Percentiles rank a stretch among this genome's conserved stretches.
Conservation (phyloP, 2,113 vertebrate genomes). For the Equus quagga region DNA sequence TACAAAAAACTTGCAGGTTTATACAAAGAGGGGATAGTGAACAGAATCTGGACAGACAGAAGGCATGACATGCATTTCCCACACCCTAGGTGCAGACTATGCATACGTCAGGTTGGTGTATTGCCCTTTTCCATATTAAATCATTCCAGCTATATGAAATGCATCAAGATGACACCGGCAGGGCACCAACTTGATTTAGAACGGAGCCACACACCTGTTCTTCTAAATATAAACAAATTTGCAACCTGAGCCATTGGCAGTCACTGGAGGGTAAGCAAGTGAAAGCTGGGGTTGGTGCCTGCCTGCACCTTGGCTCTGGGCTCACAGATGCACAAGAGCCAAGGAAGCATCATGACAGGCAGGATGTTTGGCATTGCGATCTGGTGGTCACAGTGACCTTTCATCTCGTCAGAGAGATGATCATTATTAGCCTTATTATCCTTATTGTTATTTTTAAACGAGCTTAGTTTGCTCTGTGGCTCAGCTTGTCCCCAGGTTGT, state of each 20-base stretch:
- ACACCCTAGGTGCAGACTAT: not conserved
- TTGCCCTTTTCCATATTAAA: conserved; percentile 49
- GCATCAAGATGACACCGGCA: conserved; percentile 73
- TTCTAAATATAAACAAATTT: conserved; percentile 86
- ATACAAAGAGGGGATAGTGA: not conserved
- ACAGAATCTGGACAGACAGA: not conserved
- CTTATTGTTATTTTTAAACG: conserved; percentile 81
- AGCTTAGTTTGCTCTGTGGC: conserved; percentile 76
- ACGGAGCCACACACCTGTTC: conserved; percentile 86
- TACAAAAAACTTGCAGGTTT: not conserved
- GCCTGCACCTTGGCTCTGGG: conserved; percentile 30
- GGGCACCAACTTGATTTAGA: conserved; percentile 82
- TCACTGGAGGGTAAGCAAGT: conserved; percentile 68
- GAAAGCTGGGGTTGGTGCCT: conserved; percentile 47
- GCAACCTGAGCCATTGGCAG: conserved; percentile 78
- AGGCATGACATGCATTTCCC: not conserved
- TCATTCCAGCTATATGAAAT: conserved; percentile 72
- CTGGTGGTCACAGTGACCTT: conserved; percentile 84
- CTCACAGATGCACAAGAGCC: conserved; percentile 67
- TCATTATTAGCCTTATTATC: conserved; percentile 73
- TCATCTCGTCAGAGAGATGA: conserved; percentile 74
- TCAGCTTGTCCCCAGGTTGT: not conserved
- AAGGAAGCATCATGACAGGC: conserved; percentile 77
- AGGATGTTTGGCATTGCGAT: conserved; percentile 80
- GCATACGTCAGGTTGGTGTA: not conserved